Evolutionary conservation across 2,113 vertebrate species (phyloP).

Genomic region (Henicopernis longicauda): DNA sequence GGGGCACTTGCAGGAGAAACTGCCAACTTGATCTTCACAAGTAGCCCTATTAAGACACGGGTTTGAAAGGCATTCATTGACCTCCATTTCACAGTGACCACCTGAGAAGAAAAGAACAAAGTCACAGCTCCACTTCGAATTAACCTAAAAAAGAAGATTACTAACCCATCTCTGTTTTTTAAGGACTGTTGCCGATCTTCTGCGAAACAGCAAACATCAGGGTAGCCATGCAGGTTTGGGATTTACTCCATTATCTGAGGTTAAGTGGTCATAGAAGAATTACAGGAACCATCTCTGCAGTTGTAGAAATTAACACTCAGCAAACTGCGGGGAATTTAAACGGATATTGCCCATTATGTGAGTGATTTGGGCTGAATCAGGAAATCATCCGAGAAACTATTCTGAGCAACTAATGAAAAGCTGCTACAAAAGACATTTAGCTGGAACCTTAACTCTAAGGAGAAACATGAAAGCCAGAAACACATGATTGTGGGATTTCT

Average conservation of each 20-base stretch:
- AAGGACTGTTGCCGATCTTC: background rate
- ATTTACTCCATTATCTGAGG: background rate
- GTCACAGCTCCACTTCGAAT: background rate
- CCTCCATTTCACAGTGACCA: slow-evolving; percentile 84
- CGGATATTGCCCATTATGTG: background rate
- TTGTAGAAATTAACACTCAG: background rate
- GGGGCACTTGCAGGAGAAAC: slow-evolving; percentile 85
- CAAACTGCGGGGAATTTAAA: background rate
- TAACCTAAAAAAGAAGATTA: background rate
- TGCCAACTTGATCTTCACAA: slow-evolving; percentile 84
- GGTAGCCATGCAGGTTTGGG: background rate
- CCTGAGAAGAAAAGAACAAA: slow-evolving; percentile 59
- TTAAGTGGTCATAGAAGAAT: background rate
- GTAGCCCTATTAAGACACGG: slow-evolving; percentile 87
- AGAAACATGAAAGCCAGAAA: background rate
- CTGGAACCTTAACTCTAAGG: background rate
- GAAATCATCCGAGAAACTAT: background rate
- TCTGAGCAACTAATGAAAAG: background rate
- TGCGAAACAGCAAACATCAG: background rate
- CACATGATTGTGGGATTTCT: background rate
- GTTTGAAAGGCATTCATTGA: slow-evolving; percentile 88
- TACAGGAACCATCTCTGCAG: background rate
- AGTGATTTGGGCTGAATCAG: background rate
- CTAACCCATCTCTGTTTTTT: background rate
- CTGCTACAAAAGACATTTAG: background rate